Percentiles rank a stretch among this genome's conserved stretches.
These are phyloP conservation scores for Phoeniculus purpureus DNA, from an alignment of 2,797 vertebrate genomes.

Conservation along the genomic window DNA sequence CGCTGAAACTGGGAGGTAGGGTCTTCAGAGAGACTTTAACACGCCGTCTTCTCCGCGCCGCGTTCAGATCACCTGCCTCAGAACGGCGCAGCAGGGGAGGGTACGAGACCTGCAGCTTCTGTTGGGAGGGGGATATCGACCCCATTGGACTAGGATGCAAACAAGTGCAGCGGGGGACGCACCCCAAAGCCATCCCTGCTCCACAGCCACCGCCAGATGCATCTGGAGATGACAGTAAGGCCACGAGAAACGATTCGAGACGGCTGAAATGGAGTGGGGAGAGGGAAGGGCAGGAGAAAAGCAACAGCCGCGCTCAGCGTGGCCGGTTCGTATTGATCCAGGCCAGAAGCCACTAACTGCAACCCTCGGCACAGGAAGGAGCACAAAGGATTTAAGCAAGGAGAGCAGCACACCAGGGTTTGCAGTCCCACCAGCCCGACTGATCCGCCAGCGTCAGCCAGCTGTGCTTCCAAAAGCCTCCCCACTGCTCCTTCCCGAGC, in stretches of 20 bases:
- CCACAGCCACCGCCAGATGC: background rate
- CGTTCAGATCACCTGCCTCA: background rate
- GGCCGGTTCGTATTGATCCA: conserved; percentile 40
- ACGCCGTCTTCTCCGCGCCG: background rate
- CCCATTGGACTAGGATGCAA: conserved; percentile 26
- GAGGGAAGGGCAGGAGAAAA: conserved; percentile 14
- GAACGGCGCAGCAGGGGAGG: background rate
- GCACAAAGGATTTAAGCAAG: conserved; percentile 41
- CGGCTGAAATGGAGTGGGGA: background rate
- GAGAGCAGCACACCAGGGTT: conserved; percentile 34
- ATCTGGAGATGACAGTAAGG: conserved; percentile 20
- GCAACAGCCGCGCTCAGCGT: conserved; percentile 32
- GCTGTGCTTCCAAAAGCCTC: conserved; percentile 12
- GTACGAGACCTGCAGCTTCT: background rate
- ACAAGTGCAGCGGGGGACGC: background rate
- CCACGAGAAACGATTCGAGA: background rate
- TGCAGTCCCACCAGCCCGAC: conserved; percentile 14
- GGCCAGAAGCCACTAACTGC: conserved; percentile 45
- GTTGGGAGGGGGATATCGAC: background rate
- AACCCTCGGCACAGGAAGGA: conserved; percentile 29
- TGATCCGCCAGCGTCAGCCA: conserved; percentile 4
- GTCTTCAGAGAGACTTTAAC: conserved; percentile 27
- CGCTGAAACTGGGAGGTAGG: background rate
- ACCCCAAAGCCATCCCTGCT: conserved; percentile 15
- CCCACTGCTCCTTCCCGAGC: background rate